Base-by-base conservation (phyloP, 2,797 vertebrate species). In the Masticophis lateralis region DNA sequence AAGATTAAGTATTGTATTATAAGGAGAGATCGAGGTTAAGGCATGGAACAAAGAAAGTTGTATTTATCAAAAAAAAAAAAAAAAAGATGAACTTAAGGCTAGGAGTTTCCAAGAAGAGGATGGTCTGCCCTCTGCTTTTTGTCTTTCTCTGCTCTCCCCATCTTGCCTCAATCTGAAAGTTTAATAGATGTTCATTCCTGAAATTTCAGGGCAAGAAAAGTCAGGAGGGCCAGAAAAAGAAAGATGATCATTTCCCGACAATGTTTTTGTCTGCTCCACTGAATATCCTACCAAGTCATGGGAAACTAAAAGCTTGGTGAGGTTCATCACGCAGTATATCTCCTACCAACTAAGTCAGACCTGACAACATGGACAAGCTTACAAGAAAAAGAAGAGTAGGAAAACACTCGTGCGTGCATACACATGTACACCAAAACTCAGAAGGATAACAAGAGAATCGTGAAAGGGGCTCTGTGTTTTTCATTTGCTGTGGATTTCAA, bases 151-250 rank as follows among this genome's bases (percentile, higher is more conserved):
- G 18, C 51, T 10, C 7, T 9, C 28, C 59, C 55, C 61, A n/a
- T 20, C 92, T 27, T 93, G 16, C 57, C 92, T 88, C 94, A 87
- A 0, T 93, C 59, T 92, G 66, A 94, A 93, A 86, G 22, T 88
- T 92, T 86, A 95, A 79, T 1, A 1, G 91, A 55, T 95, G 95
- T 96, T 94, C 28, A 25, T 87, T 89, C 5, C 28, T 90, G 92
- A 96, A 93, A 95, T 95, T 94, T 94, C 57, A 89, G 53, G 18
- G 20, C 12, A 94, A 66, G 2, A 10, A 10, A 95, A 94, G 55
- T 61, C 94, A 93, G 53, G 86, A 92, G 47, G 55, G 12, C 22
- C 0, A 94, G 83, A 94, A 94, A 83, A 0, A 93, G 47, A 93
- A 94, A 95, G 87, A 83, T 63, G 94, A 92, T 91, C 87, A 60